Evolutionary conservation across 2,888 invertebrate species (phyloP), one percentile per base, ranked within the genome.

Genomic region (Brenthis daphne): DNA sequence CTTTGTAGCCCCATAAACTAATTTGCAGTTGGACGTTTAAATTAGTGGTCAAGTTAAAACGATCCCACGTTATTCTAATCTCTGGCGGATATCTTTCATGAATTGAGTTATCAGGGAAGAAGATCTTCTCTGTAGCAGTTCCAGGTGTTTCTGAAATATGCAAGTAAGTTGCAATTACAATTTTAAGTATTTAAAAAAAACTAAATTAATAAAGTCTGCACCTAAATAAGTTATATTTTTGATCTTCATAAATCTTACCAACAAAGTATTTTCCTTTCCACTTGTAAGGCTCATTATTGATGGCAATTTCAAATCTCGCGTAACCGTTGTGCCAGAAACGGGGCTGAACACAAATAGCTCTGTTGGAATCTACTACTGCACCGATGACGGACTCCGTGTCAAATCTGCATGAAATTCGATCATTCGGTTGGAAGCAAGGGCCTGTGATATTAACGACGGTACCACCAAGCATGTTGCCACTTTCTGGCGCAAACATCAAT

Each of bases 401-500:
- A 81, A 98, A 98, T 75, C 96, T 95, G 81, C 98, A 98, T 65
- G 95, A 95, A 60, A 99, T 95, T 75, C 96, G 94, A 77, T 97
- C 96, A 1, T 93, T 93, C 0, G 94, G 94, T 75, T 95, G 94
- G 83, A 99, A 97, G 84, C 99, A 99, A 2, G 99, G 98, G 0
- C 99, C 99, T 0, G 99, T 98, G 69, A 99, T 97, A 83, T 99
- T 99, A 53, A 99, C 98, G 65, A 99, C 95, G 0, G 98, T 97
- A 1, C 99, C 99, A 3, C 99, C 99, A 75, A 99, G 93, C 99
- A 99, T 99, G 85, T 98, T 98, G 5, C 98, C 99, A 81, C 97
- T 98, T 86, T 99, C 98, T 0, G 99, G 99, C 0, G 98, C 98
- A 80, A 98, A 98, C 77, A 97, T 95, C 65, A 98, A 86, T 0